A percentile compares a stretch with the other conserved stretches of the same genome.
These are phyloP conservation scores for Eutrigla gurnardus DNA, from an alignment of 2,797 vertebrate genomes.

Conservation along the genomic window DNA sequence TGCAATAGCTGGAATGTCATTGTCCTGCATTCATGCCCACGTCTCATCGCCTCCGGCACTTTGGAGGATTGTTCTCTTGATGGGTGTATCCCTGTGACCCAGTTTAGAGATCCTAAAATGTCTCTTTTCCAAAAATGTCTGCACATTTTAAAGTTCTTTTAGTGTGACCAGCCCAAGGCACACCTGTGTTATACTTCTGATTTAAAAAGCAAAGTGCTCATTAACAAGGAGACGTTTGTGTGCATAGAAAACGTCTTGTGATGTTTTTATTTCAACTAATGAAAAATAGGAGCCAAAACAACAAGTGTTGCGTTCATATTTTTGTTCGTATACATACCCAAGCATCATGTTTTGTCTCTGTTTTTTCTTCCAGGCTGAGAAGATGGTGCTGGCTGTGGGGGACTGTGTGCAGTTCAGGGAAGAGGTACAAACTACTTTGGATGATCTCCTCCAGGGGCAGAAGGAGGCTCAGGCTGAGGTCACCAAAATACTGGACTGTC, in stretches of 20 bases:
- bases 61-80: no score
- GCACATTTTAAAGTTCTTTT: no score
- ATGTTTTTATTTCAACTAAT: not conserved
- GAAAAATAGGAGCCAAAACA: not conserved
- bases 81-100: no score
- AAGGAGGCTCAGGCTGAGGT: conserved; percentile 89
- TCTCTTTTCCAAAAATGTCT: no score
- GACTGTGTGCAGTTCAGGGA: conserved; percentile 94
- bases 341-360: conserved; percentile 12
- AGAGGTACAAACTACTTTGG: conserved; percentile 88
- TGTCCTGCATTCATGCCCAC: no score
- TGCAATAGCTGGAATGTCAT: no score
- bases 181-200: no score
- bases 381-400: conserved; percentile 88
- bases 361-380: conserved; percentile 87
- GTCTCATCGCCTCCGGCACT: no score
- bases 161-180: no score
- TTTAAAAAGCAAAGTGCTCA: no score
- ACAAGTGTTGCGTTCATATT: not conserved
- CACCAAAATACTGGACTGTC: conserved; percentile 89
- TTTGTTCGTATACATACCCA: not conserved
- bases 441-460: conserved; percentile 89
- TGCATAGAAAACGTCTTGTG: not conserved
- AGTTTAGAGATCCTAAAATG: no score
- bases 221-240: no score